A percentile compares a stretch with the other conserved stretches of the same genome.
Conservation (phyloP, 2,797 vertebrate species). For the Manis crassicaudata region DNA sequence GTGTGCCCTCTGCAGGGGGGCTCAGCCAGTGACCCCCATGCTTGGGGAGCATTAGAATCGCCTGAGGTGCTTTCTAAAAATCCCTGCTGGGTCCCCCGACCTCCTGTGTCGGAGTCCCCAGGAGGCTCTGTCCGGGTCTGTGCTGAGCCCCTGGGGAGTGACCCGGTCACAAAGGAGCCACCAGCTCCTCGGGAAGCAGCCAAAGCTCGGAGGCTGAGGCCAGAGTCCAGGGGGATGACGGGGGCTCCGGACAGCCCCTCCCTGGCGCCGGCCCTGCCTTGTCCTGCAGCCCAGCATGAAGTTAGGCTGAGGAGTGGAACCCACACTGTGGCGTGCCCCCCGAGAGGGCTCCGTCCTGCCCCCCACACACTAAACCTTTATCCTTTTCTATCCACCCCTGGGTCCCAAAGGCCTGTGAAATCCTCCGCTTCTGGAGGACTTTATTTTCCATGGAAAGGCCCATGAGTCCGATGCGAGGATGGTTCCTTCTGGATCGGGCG, state of each 20-base stretch:
- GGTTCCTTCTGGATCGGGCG: background rate
- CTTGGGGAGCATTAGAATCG: background rate
- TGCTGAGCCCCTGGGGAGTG: background rate
- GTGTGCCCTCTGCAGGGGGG: too few species aligned
- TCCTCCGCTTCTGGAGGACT: background rate
- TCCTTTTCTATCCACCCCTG: fast-evolving
- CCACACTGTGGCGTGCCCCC: fast-evolving
- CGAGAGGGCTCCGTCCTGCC: background rate
- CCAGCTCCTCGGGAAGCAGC: background rate
- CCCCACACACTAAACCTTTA: background rate
- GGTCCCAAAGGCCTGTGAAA: background rate
- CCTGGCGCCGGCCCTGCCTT: fast-evolving
- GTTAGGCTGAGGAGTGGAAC: background rate
- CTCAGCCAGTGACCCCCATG: background rate
- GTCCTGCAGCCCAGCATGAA: background rate
- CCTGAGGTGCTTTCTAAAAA: background rate
- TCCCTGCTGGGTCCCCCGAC: too few species aligned
- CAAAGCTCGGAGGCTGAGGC: fast-evolving
- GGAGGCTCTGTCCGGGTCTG: background rate
- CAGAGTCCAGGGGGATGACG: background rate
- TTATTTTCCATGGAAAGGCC: background rate
- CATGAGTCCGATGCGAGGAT: background rate
- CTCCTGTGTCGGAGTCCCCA: background rate
- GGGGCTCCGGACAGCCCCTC: fast-evolving
- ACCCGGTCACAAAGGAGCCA: background rate